These are phyloP conservation scores for Ophonus ardosiacus DNA, from an alignment of 2,888 invertebrate species.

Conservation along the genomic window DNA sequence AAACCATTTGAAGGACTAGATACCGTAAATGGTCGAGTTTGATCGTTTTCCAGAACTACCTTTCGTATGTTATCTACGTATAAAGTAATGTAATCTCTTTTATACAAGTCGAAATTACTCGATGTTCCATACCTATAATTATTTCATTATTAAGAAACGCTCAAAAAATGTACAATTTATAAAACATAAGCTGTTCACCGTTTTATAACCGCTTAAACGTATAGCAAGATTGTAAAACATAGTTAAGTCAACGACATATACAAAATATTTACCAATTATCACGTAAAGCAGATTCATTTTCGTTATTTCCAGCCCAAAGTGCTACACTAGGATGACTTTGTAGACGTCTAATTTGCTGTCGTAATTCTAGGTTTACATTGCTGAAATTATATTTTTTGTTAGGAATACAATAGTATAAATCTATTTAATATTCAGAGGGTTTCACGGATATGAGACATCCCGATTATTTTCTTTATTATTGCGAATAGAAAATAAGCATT, in stretches of 20 bases:
- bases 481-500: too few relatives aligned
- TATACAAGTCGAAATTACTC: slow-evolving; percentile 78
- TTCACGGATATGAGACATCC: too few relatives aligned
- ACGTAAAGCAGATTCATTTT: slow-evolving; percentile 93
- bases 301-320: slow-evolving; percentile 97
- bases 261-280: slow-evolving; percentile 83
- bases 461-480: too few relatives aligned
- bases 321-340: slow-evolving; percentile 92
- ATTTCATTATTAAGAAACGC: too few relatives aligned
- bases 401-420: neutral
- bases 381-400: slow-evolving; percentile 73
- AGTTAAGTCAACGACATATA: too few relatives aligned
- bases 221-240: too few relatives aligned
- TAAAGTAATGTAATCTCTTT: slow-evolving; percentile 87
- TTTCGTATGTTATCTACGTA: slow-evolving; percentile 88
- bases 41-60: slow-evolving; percentile 81
- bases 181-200: too few relatives aligned
- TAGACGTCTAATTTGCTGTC: slow-evolving; percentile 88
- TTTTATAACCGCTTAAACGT: too few relatives aligned
- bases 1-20: slow-evolving; percentile 96
- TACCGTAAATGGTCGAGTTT: slow-evolving; percentile 83
- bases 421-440: slow-evolving; percentile 17
- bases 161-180: too few relatives aligned
- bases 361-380: slow-evolving; percentile 86
- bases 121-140: slow-evolving; percentile 78